phyloP scores from a whole-genome alignment of 2,888 invertebrate genomes.

The Teleogryllus oceanicus region DNA sequence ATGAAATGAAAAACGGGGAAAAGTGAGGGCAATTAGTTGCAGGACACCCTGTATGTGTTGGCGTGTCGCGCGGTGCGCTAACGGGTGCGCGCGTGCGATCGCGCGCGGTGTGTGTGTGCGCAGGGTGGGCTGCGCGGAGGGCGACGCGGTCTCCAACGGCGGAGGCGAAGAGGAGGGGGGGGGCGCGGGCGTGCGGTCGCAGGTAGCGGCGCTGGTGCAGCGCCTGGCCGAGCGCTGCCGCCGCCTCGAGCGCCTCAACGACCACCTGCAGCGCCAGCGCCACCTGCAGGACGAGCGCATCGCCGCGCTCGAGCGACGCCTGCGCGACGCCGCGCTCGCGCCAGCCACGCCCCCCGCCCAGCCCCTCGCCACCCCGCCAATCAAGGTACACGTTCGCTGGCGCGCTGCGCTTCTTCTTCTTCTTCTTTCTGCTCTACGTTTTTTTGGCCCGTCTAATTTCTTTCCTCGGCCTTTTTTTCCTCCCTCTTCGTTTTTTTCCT shows the following conservation, averaged over 20 bases:
- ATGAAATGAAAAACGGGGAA: too few species aligned
- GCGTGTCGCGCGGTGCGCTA: slow-evolving; percentile 48
- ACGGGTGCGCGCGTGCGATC: slow-evolving; percentile 49
- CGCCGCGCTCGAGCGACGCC: slow-evolving; percentile 32
- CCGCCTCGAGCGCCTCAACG: slow-evolving; percentile 7
- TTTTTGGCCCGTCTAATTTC: too few species aligned
- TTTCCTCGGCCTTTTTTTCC: too few species aligned
- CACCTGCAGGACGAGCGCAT: slow-evolving; percentile 32
- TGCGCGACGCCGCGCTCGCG: slow-evolving; percentile 19
- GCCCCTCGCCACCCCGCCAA: not conserved
- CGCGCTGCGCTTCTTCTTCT: too few species aligned
- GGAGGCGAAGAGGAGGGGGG: slow-evolving; percentile 23
- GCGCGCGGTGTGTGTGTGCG: slow-evolving; percentile 27
- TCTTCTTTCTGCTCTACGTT: too few species aligned
- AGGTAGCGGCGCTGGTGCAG: slow-evolving; percentile 42
- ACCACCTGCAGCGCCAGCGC: slow-evolving; percentile 31
- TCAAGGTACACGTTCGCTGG: slow-evolving; percentile 22
- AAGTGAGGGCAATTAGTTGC: too few species aligned
- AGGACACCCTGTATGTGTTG: too few species aligned
- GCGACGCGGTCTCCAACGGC: too few species aligned
- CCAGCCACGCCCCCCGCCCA: too few species aligned
- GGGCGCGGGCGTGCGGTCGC: slow-evolving; percentile 41
- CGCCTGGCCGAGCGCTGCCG: slow-evolving; percentile 38
- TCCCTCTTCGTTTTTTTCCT: too few species aligned
- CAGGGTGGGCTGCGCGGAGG: slow-evolving; percentile 41